Evolutionary conservation across 2,113 vertebrate species (phyloP).

Genomic region (Corythornis madagascariensis): DNA sequence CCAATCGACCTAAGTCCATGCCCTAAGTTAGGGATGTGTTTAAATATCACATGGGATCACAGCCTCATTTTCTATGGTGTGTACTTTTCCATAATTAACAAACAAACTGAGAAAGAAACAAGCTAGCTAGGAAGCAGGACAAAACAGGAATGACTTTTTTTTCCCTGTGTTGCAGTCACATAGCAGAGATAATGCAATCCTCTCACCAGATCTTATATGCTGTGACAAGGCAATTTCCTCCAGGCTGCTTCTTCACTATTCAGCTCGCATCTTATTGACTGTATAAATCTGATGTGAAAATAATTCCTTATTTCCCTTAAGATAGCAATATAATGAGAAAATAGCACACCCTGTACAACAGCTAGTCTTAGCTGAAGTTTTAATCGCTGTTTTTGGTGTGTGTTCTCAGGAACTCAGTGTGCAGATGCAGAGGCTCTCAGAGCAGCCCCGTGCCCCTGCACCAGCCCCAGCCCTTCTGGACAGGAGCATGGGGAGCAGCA

Average conservation of each 20-base stretch:
- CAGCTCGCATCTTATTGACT: neutral
- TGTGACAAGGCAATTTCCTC: neutral
- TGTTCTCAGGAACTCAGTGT: rapidly evolving
- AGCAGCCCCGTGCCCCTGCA: rapidly evolving
- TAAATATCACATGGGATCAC: neutral
- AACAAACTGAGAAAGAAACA: neutral
- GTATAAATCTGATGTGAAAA: conserved; percentile 35
- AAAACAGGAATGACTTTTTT: neutral
- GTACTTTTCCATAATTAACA: neutral
- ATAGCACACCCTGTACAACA: neutral
- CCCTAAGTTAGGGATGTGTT: neutral
- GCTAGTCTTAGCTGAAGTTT: neutral
- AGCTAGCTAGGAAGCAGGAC: neutral
- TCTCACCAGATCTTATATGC: neutral
- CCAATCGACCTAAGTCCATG: neutral
- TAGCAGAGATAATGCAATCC: neutral
- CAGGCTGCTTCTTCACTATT: neutral
- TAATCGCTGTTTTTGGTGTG: neutral
- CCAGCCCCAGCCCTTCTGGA: rapidly evolving
- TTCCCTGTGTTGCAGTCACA: neutral
- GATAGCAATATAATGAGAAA: conserved; percentile 26
- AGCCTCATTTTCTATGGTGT: neutral
- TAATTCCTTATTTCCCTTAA: conserved; percentile 45
- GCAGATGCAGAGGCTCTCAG: neutral
- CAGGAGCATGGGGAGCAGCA: neutral